Evolutionary conservation across 2,888 invertebrate genomes (phyloP).

Genomic region (Diplazon laetatorius): DNA sequence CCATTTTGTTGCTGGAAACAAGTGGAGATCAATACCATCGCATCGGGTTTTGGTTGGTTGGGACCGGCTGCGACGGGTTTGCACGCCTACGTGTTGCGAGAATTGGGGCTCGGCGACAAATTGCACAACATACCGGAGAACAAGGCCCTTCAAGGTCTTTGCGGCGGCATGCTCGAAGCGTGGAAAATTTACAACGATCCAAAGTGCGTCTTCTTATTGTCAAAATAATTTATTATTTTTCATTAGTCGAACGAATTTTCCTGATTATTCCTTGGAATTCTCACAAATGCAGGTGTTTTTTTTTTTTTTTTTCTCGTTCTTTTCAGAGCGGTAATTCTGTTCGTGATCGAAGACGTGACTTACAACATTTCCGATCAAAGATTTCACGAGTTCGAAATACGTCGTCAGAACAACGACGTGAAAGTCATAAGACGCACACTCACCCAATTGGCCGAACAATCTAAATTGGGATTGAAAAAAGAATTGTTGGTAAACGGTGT

Average conservation of each 20-base stretch:
- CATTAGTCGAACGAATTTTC: not conserved
- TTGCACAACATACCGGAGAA: conserved; percentile 88
- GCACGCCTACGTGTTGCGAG: conserved; percentile 88
- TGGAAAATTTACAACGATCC: conserved; percentile 92
- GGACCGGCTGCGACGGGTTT: conserved; percentile 91
- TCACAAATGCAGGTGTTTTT: conserved; percentile 11
- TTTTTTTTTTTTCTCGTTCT: no score
- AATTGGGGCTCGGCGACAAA: conserved; percentile 67
- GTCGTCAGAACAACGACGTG: conserved; percentile 88
- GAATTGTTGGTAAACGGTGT: conserved; percentile 87
- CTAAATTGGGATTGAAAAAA: conserved; percentile 85
- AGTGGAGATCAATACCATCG: conserved; percentile 98
- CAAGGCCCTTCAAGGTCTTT: conserved; percentile 90
- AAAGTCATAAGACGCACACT: conserved; percentile 90
- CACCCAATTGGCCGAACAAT: conserved; percentile 87
- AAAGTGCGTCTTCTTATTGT: conserved; percentile 75
- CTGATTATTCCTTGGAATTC: no score
- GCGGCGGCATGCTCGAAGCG: conserved; percentile 91
- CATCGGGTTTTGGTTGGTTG: conserved; percentile 97
- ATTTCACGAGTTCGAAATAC: conserved; percentile 95
- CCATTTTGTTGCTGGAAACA: conserved; percentile 92
- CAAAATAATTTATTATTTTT: conserved; percentile 13
- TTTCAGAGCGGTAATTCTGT: conserved; percentile 88
- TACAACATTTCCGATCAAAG: conserved; percentile 97
- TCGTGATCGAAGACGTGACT: conserved; percentile 93